Conservation (phyloP, 1,140 invertebrate genomes). For the Idris sp. region DNA sequence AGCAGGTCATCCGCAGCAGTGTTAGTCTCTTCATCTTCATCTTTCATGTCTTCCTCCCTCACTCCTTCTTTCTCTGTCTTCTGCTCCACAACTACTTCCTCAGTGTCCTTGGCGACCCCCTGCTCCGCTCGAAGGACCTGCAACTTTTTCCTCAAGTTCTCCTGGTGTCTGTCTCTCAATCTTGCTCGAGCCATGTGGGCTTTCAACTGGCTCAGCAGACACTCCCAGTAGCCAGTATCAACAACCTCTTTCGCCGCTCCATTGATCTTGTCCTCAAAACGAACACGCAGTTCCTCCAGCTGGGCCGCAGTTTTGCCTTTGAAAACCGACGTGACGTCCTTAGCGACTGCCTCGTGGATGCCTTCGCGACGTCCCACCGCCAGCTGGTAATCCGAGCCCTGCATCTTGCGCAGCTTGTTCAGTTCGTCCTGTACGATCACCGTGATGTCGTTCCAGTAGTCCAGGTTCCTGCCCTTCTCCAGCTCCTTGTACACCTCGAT, state of each 20-base stretch:
- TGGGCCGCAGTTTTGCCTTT: constrained; percentile 95
- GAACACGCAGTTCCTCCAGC: constrained; percentile 87
- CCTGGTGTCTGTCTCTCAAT: constrained; percentile 94
- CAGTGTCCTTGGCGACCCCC: constrained; percentile 79
- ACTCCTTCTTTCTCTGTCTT: constrained; percentile 66
- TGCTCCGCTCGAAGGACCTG: constrained; percentile 93
- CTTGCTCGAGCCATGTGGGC: constrained; percentile 96
- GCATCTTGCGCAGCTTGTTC: constrained; percentile 88
- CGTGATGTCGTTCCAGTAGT: constrained; percentile 98
- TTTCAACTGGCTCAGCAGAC: constrained; percentile 66
- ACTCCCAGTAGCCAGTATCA: constrained; percentile 82
- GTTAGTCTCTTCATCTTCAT: constrained; percentile 21
- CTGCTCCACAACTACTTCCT: neutral
- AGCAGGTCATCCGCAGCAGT: constrained; percentile 77
- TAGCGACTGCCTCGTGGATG: constrained; percentile 94
- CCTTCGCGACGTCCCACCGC: constrained; percentile 89
- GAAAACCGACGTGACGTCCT: constrained; percentile 93
- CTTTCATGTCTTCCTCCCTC: constrained; percentile 63
- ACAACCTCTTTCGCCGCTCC: constrained; percentile 90
- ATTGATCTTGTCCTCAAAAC: constrained; percentile 93
- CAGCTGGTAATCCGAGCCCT: constrained; percentile 82
- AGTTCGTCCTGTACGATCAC: constrained; percentile 98
- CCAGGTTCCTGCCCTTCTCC: constrained; percentile 90
- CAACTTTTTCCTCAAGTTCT: constrained; percentile 93
- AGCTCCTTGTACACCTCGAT: constrained; percentile 95